Conservation (phyloP, 2,888 invertebrate genomes). For the Maniola hyperantus region DNA sequence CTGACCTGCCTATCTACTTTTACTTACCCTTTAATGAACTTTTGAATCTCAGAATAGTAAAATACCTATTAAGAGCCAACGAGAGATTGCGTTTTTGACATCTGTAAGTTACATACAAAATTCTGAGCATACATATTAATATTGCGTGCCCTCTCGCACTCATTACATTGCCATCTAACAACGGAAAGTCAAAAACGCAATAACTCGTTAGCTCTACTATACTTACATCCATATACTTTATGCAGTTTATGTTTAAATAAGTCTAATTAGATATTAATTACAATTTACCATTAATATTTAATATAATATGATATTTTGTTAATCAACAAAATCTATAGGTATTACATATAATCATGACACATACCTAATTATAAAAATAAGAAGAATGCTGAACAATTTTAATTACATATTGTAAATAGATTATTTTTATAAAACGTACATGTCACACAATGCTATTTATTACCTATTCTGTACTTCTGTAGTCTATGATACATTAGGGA, state of each 20-base stretch:
- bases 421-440: not conserved
- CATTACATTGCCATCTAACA: too few relatives aligned
- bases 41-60: too few relatives aligned
- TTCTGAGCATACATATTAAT: too few relatives aligned
- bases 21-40: too few relatives aligned
- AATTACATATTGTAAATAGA: slow-evolving; percentile 17
- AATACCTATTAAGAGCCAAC: too few relatives aligned
- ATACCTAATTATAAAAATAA: slow-evolving; percentile 13
- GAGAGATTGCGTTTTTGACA: too few relatives aligned
- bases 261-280: slow-evolving; percentile 26
- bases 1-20: too few relatives aligned
- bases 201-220: too few relatives aligned
- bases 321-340: slow-evolving; percentile 7
- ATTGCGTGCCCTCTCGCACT: too few relatives aligned
- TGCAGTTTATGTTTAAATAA: slow-evolving; percentile 13
- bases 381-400: slow-evolving; percentile 3
- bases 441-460: not conserved
- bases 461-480: slow-evolving; percentile 10
- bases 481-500: not conserved
- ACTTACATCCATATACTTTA: slow-evolving; percentile 3
- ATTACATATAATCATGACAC: slow-evolving; percentile 11
- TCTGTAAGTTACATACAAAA: too few relatives aligned
- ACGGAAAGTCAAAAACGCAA: too few relatives aligned
- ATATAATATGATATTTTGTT: slow-evolving; percentile 8
- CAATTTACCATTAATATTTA: slow-evolving; percentile 31